Evolutionary conservation across 2,888 invertebrate species (phyloP), one percentile per base, ranked within the genome.

Genomic region (Apoda limacodes): DNA sequence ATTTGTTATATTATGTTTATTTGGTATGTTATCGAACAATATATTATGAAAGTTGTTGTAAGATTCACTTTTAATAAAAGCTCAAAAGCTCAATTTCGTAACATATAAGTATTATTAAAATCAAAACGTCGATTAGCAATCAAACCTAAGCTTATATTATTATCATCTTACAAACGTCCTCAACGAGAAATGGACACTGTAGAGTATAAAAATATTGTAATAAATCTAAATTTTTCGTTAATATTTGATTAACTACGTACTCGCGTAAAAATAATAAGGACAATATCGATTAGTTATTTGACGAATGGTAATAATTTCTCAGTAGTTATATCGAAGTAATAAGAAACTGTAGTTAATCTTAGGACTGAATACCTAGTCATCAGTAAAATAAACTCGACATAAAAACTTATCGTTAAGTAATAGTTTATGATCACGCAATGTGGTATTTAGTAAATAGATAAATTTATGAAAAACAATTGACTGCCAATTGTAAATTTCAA

Each of bases 21-120:
- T 58, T 52, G 47, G 41, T 37, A 52, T 46, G 43, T 48, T 50
- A 52, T 52, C 41, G 42, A 45, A 40, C 35, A 42, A 48, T 48
- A n/a, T n/a, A n/a, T 38, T 46, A 42, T 47, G 50, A 48, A 50
- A 57, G 50, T 48, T 53, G 40, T 49, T 59, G 54, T 55, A 50
- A 42, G 62, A 41, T 67, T 68, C 64, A 78, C 64, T 76, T 76
- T 67, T 66, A 70, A 75, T 71, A 67, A 69, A 66, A 68, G 72
- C 67, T n/a, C n/a, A n/a, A n/a, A 69, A 76, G 80, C 80, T 80
- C 80, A 80, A 80, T 72, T 74, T 72, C 61, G 55, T 72, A 70
- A 64, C 52, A 35, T 59, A 48, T 72, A 78, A 65, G 66, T 72
- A 66, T 54, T 67, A 57, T 72, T 66, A 63, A 60, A 55, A 52